These are phyloP conservation scores for Idris sp. DNA, from an alignment of 1,140 invertebrate genomes.

Conservation along the genomic window DNA sequence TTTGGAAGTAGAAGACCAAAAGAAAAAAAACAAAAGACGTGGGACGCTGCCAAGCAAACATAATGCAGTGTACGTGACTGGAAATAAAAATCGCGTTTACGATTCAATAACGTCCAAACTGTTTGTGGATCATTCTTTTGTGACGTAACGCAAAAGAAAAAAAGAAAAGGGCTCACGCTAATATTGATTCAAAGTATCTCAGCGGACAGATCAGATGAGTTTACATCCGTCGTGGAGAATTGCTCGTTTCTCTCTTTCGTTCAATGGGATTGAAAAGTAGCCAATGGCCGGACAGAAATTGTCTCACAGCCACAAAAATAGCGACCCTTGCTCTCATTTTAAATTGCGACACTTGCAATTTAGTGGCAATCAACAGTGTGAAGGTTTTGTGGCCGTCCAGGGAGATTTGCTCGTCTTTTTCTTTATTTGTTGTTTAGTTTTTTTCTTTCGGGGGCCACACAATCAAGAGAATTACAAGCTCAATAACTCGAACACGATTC, in stretches of 20 bases:
- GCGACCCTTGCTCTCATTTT: constrained; percentile 48
- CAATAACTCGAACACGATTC: constrained; percentile 53
- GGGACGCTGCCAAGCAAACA: not conserved
- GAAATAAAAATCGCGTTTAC: constrained; percentile 13
- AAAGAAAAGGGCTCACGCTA: too few species aligned
- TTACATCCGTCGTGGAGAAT: constrained; percentile 21
- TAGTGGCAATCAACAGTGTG: constrained; percentile 71
- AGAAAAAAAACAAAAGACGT: too few species aligned
- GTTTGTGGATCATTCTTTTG: constrained; percentile 7
- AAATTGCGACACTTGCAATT: constrained; percentile 70
- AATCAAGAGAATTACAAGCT: constrained; percentile 58
- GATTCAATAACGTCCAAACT: constrained; percentile 14
- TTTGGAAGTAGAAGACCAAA: too few species aligned
- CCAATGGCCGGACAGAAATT: constrained; percentile 49
- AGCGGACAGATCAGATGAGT: constrained; percentile 20
- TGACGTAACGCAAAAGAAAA: constrained; percentile 8
- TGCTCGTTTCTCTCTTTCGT: constrained; percentile 41
- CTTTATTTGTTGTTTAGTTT: constrained; percentile 52
- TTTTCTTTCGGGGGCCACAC: constrained; percentile 14
- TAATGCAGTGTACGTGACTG: constrained; percentile 18
- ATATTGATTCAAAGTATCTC: constrained; percentile 41
- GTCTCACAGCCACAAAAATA: constrained; percentile 59
- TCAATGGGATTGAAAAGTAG: constrained; percentile 57
- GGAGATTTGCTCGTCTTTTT: constrained; percentile 69
- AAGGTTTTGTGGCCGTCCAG: constrained; percentile 70